A percentile compares a stretch with the other conserved stretches of the same genome.
These are phyloP conservation scores for Irena cyanogastra DNA, from an alignment of 2,113 vertebrate genomes.

Conservation along the genomic window DNA sequence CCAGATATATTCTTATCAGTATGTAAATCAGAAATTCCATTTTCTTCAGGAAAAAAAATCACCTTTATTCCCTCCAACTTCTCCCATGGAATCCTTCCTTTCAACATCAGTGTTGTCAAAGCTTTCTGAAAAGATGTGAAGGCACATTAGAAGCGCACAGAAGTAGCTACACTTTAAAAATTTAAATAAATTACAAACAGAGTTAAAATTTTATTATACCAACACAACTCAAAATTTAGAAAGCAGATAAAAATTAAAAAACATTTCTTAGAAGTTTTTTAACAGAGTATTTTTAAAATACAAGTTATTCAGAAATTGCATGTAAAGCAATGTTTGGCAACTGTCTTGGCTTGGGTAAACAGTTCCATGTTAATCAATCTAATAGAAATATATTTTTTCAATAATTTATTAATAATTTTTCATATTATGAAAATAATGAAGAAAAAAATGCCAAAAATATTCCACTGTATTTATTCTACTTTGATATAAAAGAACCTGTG, in stretches of 20 bases:
- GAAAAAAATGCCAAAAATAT: not conserved
- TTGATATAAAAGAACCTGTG: not conserved
- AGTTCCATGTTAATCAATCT: not conserved
- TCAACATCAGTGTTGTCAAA: not conserved
- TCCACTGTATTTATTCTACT: not conserved
- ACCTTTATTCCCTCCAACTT: not conserved
- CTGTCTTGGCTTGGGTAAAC: not conserved
- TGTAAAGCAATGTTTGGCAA: not conserved
- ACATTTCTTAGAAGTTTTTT: not conserved
- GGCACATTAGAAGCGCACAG: not conserved
- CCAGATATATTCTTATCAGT: not conserved
- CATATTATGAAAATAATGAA: not conserved
- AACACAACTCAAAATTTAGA: not conserved
- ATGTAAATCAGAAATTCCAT: not conserved
- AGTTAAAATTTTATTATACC: not conserved
- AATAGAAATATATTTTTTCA: not conserved
- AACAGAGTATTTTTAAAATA: not conserved
- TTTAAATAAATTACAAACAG: not conserved
- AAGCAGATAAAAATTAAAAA: not conserved
- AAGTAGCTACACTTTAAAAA: not conserved
- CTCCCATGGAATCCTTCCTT: not conserved
- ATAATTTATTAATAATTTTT: not conserved
- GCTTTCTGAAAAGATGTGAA: not conserved
- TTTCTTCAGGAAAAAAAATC: slow-evolving; percentile 22
- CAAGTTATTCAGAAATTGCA: not conserved